phyloP scores from a whole-genome alignment of 2,113 vertebrate species.

The Ursus arctos region DNA sequence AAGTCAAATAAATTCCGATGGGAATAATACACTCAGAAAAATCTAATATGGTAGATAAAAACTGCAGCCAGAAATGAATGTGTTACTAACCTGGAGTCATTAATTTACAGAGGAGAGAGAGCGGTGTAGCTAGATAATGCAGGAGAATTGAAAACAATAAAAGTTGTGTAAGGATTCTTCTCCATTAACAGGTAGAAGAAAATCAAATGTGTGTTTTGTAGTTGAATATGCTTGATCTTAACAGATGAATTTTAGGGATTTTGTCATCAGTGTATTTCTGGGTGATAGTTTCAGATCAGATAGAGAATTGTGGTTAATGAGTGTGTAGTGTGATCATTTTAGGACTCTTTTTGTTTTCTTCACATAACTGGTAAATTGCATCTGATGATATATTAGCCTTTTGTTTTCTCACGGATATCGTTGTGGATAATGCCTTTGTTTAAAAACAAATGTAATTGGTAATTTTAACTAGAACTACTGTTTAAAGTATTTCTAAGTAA shows the following conservation, averaged over 20 bases:
- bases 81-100: slow-evolving; percentile 46
- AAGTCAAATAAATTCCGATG: slow-evolving; percentile 9
- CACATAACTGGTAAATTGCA: neutral
- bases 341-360: neutral
- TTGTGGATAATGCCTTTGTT: slow-evolving; percentile 51
- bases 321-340: neutral
- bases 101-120: neutral
- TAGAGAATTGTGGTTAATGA: neutral
- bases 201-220: slow-evolving; percentile 9
- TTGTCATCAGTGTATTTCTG: slow-evolving; percentile 46
- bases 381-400: neutral
- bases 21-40: slow-evolving; percentile 24
- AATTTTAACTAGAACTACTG: slow-evolving; percentile 51
- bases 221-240: slow-evolving; percentile 33
- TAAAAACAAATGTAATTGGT: slow-evolving; percentile 25
- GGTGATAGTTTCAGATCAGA: slow-evolving; percentile 21
- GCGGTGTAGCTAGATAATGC: neutral
- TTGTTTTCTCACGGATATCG: slow-evolving; percentile 19
- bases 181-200: slow-evolving; percentile 60
- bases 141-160: slow-evolving; percentile 17
- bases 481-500: slow-evolving; percentile 53
- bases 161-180: slow-evolving; percentile 70
- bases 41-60: slow-evolving; percentile 34
- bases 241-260: slow-evolving; percentile 52
- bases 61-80: slow-evolving; percentile 41